These are phyloP conservation scores for Pelvicachromis taeniatus DNA, from an alignment of 2,113 vertebrate species.

Conservation along the genomic window DNA sequence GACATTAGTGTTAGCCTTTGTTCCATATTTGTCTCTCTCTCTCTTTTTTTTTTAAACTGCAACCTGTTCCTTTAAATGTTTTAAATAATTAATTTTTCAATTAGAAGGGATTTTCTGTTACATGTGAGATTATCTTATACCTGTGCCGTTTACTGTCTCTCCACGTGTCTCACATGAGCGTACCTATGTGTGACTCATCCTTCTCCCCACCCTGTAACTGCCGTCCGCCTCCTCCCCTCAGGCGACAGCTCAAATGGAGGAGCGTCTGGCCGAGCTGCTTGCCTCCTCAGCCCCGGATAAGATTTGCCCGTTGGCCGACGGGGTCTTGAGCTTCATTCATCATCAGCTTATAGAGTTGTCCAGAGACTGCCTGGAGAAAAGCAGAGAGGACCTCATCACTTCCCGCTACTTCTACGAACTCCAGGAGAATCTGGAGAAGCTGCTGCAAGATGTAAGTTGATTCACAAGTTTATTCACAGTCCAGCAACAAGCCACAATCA, in stretches of 20 bases:
- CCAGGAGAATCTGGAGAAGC: conserved; percentile 95
- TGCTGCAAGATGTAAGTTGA: conserved; percentile 92
- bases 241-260: conserved; percentile 98
- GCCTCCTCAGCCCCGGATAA: conserved; percentile 82
- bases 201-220: background rate
- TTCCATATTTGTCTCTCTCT: background rate
- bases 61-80: background rate
- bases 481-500: background rate
- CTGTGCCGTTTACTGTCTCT: background rate
- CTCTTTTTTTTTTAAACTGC: background rate
- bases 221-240: conserved; percentile 35
- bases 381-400: conserved; percentile 88
- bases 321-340: conserved; percentile 94
- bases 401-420: conserved; percentile 98
- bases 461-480: background rate
- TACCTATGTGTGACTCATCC: conserved; percentile 20
- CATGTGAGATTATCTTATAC: background rate
- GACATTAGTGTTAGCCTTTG: background rate
- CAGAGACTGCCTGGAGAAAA: conserved; percentile 94
- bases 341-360: conserved; percentile 96
- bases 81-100: background rate
- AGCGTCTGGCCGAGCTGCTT: conserved; percentile 88
- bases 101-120: background rate
- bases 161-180: background rate
- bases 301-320: conserved; percentile 88